A percentile compares a stretch with the other conserved stretches of the same genome.
Conservation (phyloP, 2,113 vertebrate genomes). For the Diphyllodes magnificus region DNA sequence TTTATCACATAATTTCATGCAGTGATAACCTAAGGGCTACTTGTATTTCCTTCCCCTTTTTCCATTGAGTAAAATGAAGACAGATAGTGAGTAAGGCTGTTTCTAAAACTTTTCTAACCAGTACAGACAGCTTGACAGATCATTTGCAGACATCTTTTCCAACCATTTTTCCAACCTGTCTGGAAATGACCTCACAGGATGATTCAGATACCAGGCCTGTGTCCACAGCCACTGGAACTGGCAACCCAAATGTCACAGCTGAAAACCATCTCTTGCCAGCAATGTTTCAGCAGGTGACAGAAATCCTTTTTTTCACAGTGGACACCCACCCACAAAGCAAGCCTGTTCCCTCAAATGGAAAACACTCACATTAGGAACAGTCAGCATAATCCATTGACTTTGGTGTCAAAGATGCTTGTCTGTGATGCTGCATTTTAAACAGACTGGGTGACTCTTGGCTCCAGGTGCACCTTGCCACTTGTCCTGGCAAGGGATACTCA, state of each 20-base stretch:
- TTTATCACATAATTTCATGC: neutral
- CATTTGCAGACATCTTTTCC: neutral
- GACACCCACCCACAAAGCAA: neutral
- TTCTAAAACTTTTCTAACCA: neutral
- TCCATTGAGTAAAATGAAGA: neutral
- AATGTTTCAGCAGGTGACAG: neutral
- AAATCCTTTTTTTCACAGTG: neutral
- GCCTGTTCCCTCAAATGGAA: neutral
- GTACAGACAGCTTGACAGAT: neutral
- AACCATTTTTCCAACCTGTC: neutral
- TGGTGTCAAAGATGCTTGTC: neutral
- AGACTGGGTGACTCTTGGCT: neutral
- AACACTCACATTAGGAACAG: neutral
- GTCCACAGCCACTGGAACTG: neutral
- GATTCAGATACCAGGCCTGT: neutral
- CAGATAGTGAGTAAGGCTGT: neutral
- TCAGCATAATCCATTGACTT: neutral
- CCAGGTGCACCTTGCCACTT: neutral
- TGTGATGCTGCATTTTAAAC: neutral
- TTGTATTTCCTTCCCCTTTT: neutral
- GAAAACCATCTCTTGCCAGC: neutral
- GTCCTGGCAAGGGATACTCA: neutral
- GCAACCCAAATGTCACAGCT: neutral
- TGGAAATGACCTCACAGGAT: neutral
- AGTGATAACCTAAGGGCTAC: neutral